Percentiles rank a stretch among this genome's conserved stretches.
phyloP scores from a whole-genome alignment of 2,797 vertebrate genomes.

The Melanotaenia maccullochi region DNA sequence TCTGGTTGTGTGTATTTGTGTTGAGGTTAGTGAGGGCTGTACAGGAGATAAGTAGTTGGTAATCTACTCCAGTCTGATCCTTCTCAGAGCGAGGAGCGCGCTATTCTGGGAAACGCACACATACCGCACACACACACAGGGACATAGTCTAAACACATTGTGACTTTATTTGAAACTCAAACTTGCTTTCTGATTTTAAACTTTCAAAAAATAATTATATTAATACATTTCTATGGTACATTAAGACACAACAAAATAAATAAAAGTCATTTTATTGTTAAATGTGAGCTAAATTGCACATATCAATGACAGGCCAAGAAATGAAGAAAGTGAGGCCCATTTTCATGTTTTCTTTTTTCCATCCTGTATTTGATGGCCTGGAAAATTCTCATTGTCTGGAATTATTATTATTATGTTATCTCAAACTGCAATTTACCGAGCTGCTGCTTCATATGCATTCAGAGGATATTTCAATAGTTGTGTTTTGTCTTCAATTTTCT shows the following conservation, averaged over 20 bases:
- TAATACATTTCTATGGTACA: no score
- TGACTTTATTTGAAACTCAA: background rate
- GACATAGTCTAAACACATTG: background rate
- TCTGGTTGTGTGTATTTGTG: constrained; percentile 5
- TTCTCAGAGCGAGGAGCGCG: constrained; percentile 48
- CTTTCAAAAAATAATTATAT: background rate
- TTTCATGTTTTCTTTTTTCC: no score
- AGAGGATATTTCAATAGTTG: background rate
- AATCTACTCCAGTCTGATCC: constrained; percentile 80
- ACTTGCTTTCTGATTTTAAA: background rate
- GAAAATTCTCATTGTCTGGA: background rate
- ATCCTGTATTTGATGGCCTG: no score
- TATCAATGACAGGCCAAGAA: no score
- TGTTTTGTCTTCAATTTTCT: background rate
- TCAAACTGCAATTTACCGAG: background rate
- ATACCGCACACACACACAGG: constrained; percentile 7
- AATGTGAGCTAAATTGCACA: no score
- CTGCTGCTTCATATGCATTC: background rate
- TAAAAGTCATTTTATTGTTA: no score
- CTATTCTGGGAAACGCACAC: constrained; percentile 70
- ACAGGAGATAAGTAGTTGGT: constrained; percentile 77
- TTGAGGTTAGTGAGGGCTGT: constrained; percentile 31
- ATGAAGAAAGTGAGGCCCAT: no score
- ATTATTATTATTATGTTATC: background rate
- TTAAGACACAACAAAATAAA: no score